Conservation (phyloP, 2,888 invertebrate genomes). For the Sisyra terminalis region DNA sequence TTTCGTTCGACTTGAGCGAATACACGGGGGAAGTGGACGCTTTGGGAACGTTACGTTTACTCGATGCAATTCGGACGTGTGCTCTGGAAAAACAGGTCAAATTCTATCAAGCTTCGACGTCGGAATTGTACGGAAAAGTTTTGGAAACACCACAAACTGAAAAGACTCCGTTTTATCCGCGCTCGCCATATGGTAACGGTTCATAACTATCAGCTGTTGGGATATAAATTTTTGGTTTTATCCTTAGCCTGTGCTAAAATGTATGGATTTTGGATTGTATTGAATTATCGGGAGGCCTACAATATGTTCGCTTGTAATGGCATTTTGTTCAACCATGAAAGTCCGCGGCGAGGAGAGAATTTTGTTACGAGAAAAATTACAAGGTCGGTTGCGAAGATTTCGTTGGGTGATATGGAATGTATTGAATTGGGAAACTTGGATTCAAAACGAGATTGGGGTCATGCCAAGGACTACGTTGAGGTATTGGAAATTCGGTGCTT, state of each 20-base stretch:
- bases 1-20: conserved; percentile 96
- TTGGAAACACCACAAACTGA: conserved; percentile 86
- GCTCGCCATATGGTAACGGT: conserved; percentile 82
- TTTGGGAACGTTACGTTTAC: conserved; percentile 75
- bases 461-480: conserved; percentile 90
- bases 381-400: conserved; percentile 91
- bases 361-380: conserved; percentile 98
- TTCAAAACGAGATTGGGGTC: conserved; percentile 96
- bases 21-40: conserved; percentile 98
- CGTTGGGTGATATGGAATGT: conserved; percentile 65
- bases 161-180: conserved; percentile 88
- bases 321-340: conserved; percentile 92
- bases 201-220: neutral
- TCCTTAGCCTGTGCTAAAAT: conserved; percentile 85
- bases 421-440: conserved; percentile 90
- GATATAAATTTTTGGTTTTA: neutral
- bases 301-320: conserved; percentile 93
- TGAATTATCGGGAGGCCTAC: conserved; percentile 92
- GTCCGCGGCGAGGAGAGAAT: conserved; percentile 88
- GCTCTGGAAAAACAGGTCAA: conserved; percentile 62
- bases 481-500: conserved; percentile 33
- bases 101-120: conserved; percentile 94
- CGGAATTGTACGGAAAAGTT: conserved; percentile 88
- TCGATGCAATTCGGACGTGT: conserved; percentile 85
- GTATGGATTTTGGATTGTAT: conserved; percentile 91